Percentiles rank a stretch among this genome's conserved stretches.
Conservation (phyloP, 2,888 invertebrate genomes). For the Megastigmus dorsalis region DNA sequence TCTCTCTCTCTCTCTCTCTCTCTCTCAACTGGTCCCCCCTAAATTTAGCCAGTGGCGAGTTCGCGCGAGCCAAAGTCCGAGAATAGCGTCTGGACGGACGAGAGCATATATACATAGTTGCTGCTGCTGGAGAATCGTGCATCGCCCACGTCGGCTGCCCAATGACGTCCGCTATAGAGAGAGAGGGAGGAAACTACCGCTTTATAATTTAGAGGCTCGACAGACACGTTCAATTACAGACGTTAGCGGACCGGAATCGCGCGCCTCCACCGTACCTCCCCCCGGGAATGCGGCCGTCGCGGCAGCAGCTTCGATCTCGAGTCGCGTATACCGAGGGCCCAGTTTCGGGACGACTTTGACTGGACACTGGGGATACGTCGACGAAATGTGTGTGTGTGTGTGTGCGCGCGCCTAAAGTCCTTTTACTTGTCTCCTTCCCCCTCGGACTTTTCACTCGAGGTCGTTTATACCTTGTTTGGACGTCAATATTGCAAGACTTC, state of each 20-base stretch:
- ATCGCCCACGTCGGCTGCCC: too few species aligned
- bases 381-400: not conserved
- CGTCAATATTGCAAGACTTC: too few species aligned
- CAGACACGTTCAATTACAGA: conserved; percentile 41
- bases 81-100: not conserved
- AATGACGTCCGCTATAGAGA: too few species aligned
- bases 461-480: too few species aligned
- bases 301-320: not conserved
- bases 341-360: conserved; percentile 5
- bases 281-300: too few species aligned
- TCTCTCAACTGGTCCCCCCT: too few species aligned
- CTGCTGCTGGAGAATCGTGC: not conserved
- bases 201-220: conserved; percentile 34
- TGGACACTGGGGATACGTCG: conserved; percentile 16
- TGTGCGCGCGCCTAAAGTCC: not conserved
- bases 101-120: too few species aligned
- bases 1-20: too few species aligned
- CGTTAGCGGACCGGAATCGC: conserved; percentile 38
- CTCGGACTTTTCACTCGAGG: too few species aligned
- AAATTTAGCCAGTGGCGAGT: too few species aligned
- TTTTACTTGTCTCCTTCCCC: conserved; percentile 18
- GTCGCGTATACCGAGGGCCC: too few species aligned
- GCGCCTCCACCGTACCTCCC: not conserved
- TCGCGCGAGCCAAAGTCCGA: not conserved
- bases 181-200: not conserved